A percentile compares a stretch with the other conserved stretches of the same genome.
Evolutionary conservation across 2,888 invertebrate genomes (phyloP).

Genomic region (Sialis lutaria): DNA sequence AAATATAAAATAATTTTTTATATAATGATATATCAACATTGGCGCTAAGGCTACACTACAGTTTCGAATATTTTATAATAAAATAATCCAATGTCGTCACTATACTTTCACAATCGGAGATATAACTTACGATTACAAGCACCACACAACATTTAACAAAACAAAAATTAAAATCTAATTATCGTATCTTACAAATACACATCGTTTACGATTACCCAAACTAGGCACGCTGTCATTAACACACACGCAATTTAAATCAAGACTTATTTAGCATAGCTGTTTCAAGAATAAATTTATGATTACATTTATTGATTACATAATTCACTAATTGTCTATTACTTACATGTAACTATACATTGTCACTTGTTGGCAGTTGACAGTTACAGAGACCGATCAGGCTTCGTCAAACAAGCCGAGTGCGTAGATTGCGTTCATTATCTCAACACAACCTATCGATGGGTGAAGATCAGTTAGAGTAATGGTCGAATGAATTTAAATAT

Average conservation of each 20-base stretch:
- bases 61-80: not conserved
- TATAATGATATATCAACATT: not conserved
- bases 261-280: no score
- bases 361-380: no score
- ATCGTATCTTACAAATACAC: not conserved
- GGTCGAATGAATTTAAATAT: conserved; percentile 95
- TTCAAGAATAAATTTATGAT: no score
- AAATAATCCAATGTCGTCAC: not conserved
- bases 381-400: not conserved
- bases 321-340: no score
- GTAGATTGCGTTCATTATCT: not conserved
- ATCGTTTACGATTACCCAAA: no score
- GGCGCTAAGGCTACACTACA: not conserved
- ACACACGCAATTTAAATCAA: no score
- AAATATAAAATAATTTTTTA: no score
- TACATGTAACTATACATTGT: no score
- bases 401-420: conserved; percentile 1
- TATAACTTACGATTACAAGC: not conserved
- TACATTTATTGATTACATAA: no score
- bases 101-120: not conserved
- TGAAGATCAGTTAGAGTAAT: conserved; percentile 64
- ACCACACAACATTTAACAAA: not conserved
- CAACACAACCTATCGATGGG: conserved; percentile 11
- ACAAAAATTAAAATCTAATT: not conserved
- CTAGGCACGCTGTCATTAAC: no score